phyloP scores from a whole-genome alignment of 2,797 vertebrate species.

The Sebastes matsubarae region DNA sequence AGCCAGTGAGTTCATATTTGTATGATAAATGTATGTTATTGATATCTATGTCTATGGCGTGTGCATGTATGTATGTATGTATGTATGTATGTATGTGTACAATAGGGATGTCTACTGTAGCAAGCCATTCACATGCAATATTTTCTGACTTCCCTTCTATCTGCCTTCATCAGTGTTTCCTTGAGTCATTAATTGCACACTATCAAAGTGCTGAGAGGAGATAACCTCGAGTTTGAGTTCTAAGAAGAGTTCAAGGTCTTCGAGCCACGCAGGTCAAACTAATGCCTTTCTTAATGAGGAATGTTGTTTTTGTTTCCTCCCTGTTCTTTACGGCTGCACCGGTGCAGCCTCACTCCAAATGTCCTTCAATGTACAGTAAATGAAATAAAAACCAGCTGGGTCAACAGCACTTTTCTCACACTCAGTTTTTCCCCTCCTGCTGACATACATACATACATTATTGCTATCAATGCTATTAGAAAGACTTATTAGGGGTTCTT shows the following conservation, averaged over 20 bases:
- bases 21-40: not conserved
- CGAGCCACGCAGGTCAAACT: constrained; percentile 16
- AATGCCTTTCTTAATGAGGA: constrained; percentile 26
- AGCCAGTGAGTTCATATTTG: not conserved
- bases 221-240: not conserved
- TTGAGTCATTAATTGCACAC: not conserved
- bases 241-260: not conserved
- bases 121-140: not conserved
- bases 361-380: constrained; percentile 10
- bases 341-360: not conserved
- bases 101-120: not conserved
- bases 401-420: constrained; percentile 43
- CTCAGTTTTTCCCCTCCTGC: not conserved
- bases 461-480: not conserved
- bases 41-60: not conserved
- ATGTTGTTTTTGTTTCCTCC: constrained; percentile 52
- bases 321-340: constrained; percentile 32
- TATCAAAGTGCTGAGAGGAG: not conserved
- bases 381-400: constrained; percentile 49
- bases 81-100: not conserved
- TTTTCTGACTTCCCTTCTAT: not conserved
- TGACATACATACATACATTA: not conserved
- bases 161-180: not conserved
- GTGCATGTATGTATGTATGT: not conserved
- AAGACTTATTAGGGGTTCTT: not conserved